Evolutionary conservation across 2,888 invertebrate species (phyloP).

Genomic region (Microdon myrmicae): DNA sequence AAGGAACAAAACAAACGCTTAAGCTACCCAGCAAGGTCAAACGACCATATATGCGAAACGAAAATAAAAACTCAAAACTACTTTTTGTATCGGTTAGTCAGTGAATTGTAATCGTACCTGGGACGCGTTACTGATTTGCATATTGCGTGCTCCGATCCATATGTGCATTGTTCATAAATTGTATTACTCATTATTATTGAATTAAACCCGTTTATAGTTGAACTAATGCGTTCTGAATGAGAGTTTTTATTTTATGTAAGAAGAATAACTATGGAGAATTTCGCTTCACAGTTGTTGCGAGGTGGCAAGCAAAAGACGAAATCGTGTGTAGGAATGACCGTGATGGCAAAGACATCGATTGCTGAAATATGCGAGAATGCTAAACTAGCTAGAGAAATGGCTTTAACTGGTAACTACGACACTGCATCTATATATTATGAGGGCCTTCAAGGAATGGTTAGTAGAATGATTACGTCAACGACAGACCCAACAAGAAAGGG

Average conservation of each 20-base stretch:
- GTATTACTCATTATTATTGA: too few species aligned
- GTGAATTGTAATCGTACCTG: too few species aligned
- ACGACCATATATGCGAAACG: constrained; percentile 48
- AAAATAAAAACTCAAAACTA: constrained; percentile 44
- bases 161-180: too few species aligned
- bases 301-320: constrained; percentile 67
- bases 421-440: constrained; percentile 93
- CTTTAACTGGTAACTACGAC: constrained; percentile 94
- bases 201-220: too few species aligned
- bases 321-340: constrained; percentile 72
- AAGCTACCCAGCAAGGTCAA: constrained; percentile 51
- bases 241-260: constrained; percentile 40
- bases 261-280: constrained; percentile 51
- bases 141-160: too few species aligned
- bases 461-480: constrained; percentile 81
- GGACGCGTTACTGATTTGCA: too few species aligned
- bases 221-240: too few species aligned
- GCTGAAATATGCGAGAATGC: constrained; percentile 95
- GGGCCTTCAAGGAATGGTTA: constrained; percentile 91
- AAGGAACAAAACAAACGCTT: constrained; percentile 11
- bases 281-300: constrained; percentile 62
- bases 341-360: constrained; percentile 86
- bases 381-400: constrained; percentile 93
- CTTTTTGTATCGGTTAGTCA: too few species aligned
- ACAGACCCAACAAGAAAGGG: constrained; percentile 83